Evolutionary conservation across 2,888 invertebrate species (phyloP).

Genomic region (Temnothorax ravouxi): DNA sequence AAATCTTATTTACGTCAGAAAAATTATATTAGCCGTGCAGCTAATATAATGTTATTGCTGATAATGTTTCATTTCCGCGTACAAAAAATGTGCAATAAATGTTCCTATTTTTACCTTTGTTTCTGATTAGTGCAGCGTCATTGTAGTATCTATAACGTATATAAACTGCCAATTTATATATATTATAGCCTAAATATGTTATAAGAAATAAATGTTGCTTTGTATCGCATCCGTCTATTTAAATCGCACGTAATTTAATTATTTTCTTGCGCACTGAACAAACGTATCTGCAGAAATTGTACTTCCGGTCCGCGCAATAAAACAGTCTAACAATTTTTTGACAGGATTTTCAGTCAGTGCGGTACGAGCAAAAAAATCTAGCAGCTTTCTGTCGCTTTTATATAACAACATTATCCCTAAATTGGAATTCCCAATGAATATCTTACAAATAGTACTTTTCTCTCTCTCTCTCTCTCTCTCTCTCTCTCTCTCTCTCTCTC

Average conservation of each 20-base stretch:
- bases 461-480: too few relatives aligned
- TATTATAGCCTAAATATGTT: not conserved
- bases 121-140: not conserved
- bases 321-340: slow-evolving; percentile 26
- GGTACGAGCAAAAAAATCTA: slow-evolving; percentile 19
- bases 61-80: slow-evolving; percentile 24
- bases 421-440: slow-evolving; percentile 39
- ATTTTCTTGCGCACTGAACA: not conserved
- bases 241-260: not conserved
- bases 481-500: slow-evolving; percentile 23
- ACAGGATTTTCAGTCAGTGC: slow-evolving; percentile 2
- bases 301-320: not conserved
- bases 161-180: not conserved
- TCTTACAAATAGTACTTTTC: slow-evolving; percentile 34
- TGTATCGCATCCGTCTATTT: not conserved
- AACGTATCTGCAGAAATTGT: slow-evolving; percentile 1
- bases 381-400: slow-evolving; percentile 23
- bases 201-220: not conserved
- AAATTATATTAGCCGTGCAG: slow-evolving; percentile 44
- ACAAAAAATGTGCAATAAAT: slow-evolving; percentile 1
- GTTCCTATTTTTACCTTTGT: not conserved
- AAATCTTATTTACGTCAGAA: slow-evolving; percentile 48
- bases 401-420: slow-evolving; percentile 47
- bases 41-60: slow-evolving; percentile 10
- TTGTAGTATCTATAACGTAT: not conserved